phyloP scores from a whole-genome alignment of 2,888 invertebrate species.

The Lottia gigantea region DNA sequence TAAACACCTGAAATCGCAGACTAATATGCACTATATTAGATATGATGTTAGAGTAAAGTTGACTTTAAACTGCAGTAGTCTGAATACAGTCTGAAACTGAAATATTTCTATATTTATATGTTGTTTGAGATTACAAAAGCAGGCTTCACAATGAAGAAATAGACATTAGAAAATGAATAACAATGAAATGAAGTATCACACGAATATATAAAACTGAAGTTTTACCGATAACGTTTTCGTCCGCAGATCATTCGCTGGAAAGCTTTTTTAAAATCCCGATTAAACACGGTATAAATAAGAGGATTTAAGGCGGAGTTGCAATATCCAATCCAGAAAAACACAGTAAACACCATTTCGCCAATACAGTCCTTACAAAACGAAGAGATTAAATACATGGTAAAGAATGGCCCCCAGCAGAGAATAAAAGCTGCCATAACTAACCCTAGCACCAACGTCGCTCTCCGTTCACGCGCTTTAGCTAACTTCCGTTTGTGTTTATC shows the following conservation, averaged over 20 bases:
- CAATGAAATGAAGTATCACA: too few species aligned
- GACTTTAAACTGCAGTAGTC: too few species aligned
- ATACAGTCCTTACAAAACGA: constrained; percentile 64
- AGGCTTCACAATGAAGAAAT: too few species aligned
- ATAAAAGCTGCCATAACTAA: constrained; percentile 99
- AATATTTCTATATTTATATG: too few species aligned
- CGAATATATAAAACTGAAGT: too few species aligned
- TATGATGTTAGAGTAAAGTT: too few species aligned
- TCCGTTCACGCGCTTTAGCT: constrained; percentile 93
- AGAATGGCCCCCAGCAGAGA: constrained; percentile 98
- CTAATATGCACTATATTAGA: too few species aligned
- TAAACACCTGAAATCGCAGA: too few species aligned
- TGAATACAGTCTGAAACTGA: too few species aligned
- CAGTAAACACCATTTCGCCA: constrained; percentile 75
- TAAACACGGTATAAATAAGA: constrained; percentile 93
- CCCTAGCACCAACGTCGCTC: constrained; percentile 95
- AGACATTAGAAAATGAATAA: too few species aligned
- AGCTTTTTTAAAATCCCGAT: constrained; percentile 95
- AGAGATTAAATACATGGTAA: constrained; percentile 73
- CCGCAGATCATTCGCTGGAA: constrained; percentile 88
- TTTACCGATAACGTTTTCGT: constrained; percentile 22
- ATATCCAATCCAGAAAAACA: constrained; percentile 96
- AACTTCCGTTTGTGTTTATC: constrained; percentile 84
- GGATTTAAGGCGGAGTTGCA: constrained; percentile 97
- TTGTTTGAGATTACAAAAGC: too few species aligned